Base-by-base conservation (phyloP, 2,113 vertebrate genomes). In the Camelus dromedarius region DNA sequence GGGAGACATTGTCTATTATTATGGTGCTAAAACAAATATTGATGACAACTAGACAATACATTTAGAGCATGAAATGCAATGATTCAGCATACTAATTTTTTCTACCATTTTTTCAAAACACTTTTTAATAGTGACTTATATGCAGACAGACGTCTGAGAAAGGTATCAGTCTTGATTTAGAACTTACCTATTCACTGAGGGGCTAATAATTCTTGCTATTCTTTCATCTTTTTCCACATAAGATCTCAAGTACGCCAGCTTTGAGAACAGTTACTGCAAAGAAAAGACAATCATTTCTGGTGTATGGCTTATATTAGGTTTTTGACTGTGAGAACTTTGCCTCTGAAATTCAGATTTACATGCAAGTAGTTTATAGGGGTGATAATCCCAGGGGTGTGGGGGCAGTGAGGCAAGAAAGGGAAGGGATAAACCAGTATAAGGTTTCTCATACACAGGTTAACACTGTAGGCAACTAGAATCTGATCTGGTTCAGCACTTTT, bases 1-100 rank as follows among this genome's bases (percentile, higher is more conserved):
- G 50, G 16, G 22, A 69, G 50, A 92, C 54, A 96, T 52, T 84
- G 48, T 54, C 38, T 94, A 38, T 75, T 93, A 72, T 83, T 85
- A 66, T 80, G 19, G 32, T 75, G 52, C 50, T 90, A 87, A 77
- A 77, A 87, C 42, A 83, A 82, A 48, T 54, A 73, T 82, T 93
- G n/a, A 80, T 73, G 72, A 77, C 13, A 91, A 89, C 14, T 32
- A 54, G 8, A 81, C 4, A 72, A 81, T 42, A 92, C 0, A 54
- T 66, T 89, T 26, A 66, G 3, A 14, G 5, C 22, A 54, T 54
- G 15, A 60, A 93, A 70, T 28, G 0, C 3, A 92, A 73, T 77
- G 67, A 91, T 81, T 77, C 3, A 54, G 14, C 14, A 46, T 72
- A 26, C 13, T 77, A 48, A 82, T 81, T 81, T 93, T 93, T 70